Evolutionary conservation across 2,113 vertebrate genomes (phyloP).

Genomic region (Ginglymostoma cirratum): DNA sequence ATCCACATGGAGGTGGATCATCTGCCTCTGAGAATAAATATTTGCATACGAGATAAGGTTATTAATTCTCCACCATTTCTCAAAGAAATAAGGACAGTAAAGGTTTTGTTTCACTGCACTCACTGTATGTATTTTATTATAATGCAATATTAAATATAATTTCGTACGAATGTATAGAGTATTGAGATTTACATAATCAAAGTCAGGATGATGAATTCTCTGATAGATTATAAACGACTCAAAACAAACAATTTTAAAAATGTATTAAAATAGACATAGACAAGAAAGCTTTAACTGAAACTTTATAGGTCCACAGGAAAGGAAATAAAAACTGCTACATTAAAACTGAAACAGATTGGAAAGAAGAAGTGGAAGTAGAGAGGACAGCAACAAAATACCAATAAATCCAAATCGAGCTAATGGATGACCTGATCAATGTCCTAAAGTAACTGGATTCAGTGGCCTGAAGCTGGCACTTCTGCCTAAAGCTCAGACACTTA

Average conservation of each 20-base stretch:
- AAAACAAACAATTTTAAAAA: not conserved
- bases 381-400: not conserved
- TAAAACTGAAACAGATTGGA: not conserved
- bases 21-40: not conserved
- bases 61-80: not conserved
- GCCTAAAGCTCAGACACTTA: no score
- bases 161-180: not conserved
- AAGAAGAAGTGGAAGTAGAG: not conserved
- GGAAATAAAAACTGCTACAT: not conserved
- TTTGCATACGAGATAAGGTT: not conserved
- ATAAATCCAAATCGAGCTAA: not conserved
- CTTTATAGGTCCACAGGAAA: not conserved
- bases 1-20: not conserved
- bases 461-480: not conserved
- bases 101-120: not conserved
- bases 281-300: not conserved
- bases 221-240: not conserved
- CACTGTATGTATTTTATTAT: not conserved
- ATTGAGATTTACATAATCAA: not conserved
- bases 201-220: not conserved
- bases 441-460: not conserved
- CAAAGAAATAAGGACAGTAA: not conserved
- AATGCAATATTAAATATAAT: not conserved
- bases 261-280: not conserved
- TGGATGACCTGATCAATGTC: not conserved